Conservation (phyloP, 1,140 invertebrate genomes). For the Cotesia glomerata region DNA sequence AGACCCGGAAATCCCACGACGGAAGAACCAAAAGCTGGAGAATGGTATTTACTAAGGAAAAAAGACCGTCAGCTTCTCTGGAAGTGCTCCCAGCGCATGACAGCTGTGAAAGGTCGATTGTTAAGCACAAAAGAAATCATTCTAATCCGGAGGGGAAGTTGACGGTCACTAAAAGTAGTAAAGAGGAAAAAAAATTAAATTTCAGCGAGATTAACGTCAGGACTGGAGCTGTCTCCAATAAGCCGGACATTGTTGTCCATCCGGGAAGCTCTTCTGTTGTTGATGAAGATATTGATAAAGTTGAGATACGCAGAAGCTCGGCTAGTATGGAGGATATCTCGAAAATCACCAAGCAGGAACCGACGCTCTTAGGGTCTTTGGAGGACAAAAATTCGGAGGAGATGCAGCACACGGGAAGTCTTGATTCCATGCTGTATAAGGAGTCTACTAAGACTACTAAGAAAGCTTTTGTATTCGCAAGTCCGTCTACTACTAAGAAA, state of each 20-base stretch:
- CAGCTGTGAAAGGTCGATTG: constrained; percentile 9
- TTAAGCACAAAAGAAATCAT: constrained; percentile 50
- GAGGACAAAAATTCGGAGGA: constrained; percentile 54
- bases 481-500: constrained; percentile 51
- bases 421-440: constrained; percentile 59
- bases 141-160: constrained; percentile 56
- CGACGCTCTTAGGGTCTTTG: constrained; percentile 42
- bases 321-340: constrained; percentile 62
- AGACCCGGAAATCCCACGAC: constrained; percentile 51
- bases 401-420: constrained; percentile 52
- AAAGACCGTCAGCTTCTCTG: constrained; percentile 54
- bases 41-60: constrained; percentile 58
- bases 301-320: constrained; percentile 58
- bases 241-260: constrained; percentile 53
- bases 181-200: constrained; percentile 34
- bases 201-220: constrained; percentile 54
- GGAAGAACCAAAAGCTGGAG: constrained; percentile 56
- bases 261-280: constrained; percentile 42
- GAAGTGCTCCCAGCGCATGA: constrained; percentile 48
- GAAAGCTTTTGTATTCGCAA: constrained; percentile 46
- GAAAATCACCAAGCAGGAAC: constrained; percentile 57
- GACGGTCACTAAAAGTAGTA: constrained; percentile 19
- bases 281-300: constrained; percentile 47
- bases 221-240: constrained; percentile 21
- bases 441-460: constrained; percentile 45